A percentile compares a stretch with the other conserved stretches of the same genome.
phyloP scores from a whole-genome alignment of 2,113 vertebrate species.

The Petaurus breviceps region DNA sequence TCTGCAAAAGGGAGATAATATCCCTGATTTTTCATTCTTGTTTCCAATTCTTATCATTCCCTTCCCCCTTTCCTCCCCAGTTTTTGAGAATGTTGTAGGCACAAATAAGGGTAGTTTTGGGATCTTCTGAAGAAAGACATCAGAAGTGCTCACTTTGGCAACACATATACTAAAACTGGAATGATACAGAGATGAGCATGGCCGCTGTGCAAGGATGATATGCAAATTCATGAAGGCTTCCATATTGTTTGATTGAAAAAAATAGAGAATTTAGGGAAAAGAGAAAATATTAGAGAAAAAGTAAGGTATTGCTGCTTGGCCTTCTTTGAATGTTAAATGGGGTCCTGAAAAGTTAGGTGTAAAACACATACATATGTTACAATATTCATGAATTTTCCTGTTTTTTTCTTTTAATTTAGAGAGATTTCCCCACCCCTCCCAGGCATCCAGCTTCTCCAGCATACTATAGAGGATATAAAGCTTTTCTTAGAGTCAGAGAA shows the following conservation, averaged over 20 bases:
- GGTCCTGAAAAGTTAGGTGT: neutral
- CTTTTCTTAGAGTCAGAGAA: neutral
- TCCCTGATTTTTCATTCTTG: neutral
- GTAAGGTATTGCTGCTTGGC: neutral
- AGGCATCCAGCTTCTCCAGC: no score
- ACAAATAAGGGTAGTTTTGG: neutral
- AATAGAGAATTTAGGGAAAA: neutral
- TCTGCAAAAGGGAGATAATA: neutral
- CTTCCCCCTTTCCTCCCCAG: neutral
- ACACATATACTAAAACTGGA: neutral
- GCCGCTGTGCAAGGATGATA: neutral
- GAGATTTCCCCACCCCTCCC: neutral
- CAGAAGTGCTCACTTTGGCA: neutral
- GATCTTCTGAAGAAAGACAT: neutral
- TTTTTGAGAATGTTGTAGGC: neutral
- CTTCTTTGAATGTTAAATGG: neutral
- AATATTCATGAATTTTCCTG: neutral
- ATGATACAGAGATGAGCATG: neutral
- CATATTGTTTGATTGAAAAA: neutral
- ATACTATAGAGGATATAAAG: neutral
- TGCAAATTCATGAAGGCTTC: neutral
- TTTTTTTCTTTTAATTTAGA: slow-evolving; percentile 13
- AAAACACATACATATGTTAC: neutral
- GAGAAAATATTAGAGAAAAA: neutral
- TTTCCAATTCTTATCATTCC: neutral